Evolutionary conservation across 2,888 invertebrate genomes (phyloP).

Genomic region (Thereva nobilitata): DNA sequence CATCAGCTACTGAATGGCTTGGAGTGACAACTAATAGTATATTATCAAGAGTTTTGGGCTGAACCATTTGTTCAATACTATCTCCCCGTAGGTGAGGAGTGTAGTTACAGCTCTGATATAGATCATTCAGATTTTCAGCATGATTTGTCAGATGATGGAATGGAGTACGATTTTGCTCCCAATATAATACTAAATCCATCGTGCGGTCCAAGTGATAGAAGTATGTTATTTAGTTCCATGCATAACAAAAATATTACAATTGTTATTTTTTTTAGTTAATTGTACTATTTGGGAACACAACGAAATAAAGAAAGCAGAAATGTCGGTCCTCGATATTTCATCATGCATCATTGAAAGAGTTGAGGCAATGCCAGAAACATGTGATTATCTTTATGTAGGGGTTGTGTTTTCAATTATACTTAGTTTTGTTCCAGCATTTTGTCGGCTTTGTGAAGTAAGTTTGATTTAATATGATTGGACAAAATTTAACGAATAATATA

Average conservation of each 20-base stretch:
- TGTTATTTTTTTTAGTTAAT: constrained; percentile 69
- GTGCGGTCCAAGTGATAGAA: constrained; percentile 73
- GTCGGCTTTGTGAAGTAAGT: constrained; percentile 55
- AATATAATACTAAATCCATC: constrained; percentile 74
- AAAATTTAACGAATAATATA: constrained; percentile 3
- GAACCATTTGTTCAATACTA: constrained; percentile 2
- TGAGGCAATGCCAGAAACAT: constrained; percentile 77
- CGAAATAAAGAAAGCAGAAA: constrained; percentile 88
- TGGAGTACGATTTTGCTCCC: constrained; percentile 71
- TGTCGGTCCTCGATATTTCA: constrained; percentile 93
- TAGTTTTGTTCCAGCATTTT: constrained; percentile 66
- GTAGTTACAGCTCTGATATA: constrained; percentile 80
- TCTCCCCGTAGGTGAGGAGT: constrained; percentile 66
- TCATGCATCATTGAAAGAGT: constrained; percentile 92
- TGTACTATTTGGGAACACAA: constrained; percentile 94
- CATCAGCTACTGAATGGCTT: constrained; percentile 80
- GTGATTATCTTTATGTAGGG: constrained; percentile 78
- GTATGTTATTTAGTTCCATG: constrained; percentile 56
- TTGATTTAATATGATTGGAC: constrained; percentile 10
- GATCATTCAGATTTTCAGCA: constrained; percentile 67
- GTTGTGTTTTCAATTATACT: constrained; percentile 65
- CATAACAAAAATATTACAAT: not conserved
- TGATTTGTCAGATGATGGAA: constrained; percentile 60
- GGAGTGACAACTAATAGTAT: constrained; percentile 86
- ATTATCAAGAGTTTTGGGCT: constrained; percentile 38